phyloP scores from a whole-genome alignment of 2,113 vertebrate species.

The Naja naja region DNA sequence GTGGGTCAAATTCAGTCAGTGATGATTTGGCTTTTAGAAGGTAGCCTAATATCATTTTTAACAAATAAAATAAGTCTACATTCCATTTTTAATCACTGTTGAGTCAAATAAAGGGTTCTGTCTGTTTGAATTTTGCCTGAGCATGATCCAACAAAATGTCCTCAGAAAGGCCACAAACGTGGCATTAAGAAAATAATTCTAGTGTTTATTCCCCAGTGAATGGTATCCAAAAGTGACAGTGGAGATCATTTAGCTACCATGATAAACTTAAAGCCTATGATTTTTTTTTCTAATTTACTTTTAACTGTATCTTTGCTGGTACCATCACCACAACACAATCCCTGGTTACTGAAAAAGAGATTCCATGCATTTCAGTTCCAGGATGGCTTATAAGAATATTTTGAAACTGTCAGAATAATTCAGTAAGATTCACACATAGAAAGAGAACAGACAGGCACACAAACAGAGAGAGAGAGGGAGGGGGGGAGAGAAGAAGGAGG shows the following conservation, averaged over 20 bases:
- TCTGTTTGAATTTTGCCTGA: neutral
- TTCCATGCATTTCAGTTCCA: neutral
- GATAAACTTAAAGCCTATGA: neutral
- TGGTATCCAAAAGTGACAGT: neutral
- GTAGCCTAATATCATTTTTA: neutral
- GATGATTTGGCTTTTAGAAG: neutral
- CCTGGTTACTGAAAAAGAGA: neutral
- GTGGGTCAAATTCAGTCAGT: neutral
- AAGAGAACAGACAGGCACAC: neutral
- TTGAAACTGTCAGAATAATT: neutral
- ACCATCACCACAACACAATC: neutral
- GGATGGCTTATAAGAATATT: neutral
- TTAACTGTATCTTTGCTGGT: neutral
- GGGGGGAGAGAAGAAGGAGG: neutral
- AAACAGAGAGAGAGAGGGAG: no score
- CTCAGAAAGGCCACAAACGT: neutral
- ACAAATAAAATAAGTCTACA: neutral
- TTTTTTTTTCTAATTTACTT: neutral
- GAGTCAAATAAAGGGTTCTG: neutral
- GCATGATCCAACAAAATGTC: neutral
- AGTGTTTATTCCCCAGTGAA: neutral
- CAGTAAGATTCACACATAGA: neutral
- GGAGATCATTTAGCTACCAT: neutral
- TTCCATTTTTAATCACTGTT: neutral
- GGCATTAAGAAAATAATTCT: neutral